phyloP scores from a whole-genome alignment of 2,113 vertebrate species.

The Dicentrarchus labrax region DNA sequence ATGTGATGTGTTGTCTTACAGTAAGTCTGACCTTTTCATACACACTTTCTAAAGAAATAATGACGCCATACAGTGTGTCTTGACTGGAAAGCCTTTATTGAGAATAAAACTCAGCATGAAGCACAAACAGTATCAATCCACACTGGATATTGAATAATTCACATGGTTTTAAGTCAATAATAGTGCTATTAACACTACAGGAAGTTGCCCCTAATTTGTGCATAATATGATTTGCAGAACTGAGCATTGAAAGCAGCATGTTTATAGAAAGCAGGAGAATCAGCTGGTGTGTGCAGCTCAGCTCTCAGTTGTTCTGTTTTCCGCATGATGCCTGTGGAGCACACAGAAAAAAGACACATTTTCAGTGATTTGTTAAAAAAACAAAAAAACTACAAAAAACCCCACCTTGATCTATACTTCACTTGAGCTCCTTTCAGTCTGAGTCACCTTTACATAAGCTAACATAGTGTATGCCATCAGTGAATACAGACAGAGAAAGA shows the following conservation, averaged over 20 bases:
- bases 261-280: not conserved
- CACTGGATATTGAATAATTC: not conserved
- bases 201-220: not conserved
- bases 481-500: too few relatives aligned
- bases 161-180: not conserved
- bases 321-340: not conserved
- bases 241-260: not conserved
- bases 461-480: too few relatives aligned
- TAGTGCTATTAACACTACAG: not conserved
- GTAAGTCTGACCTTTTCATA: not conserved
- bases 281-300: not conserved
- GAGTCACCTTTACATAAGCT: not conserved
- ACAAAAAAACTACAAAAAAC: too few relatives aligned
- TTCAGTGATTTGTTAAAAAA: not conserved
- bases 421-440: not conserved
- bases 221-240: too few relatives aligned
- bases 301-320: slow-evolving; percentile 3
- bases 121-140: not conserved
- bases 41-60: not conserved
- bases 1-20: too few relatives aligned
- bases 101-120: not conserved
- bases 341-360: not conserved
- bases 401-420: too few relatives aligned
- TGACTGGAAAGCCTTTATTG: not conserved
- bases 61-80: not conserved